Evolutionary conservation across 1,140 invertebrate genomes (phyloP).

Genomic region (Mesaphorura yosii): DNA sequence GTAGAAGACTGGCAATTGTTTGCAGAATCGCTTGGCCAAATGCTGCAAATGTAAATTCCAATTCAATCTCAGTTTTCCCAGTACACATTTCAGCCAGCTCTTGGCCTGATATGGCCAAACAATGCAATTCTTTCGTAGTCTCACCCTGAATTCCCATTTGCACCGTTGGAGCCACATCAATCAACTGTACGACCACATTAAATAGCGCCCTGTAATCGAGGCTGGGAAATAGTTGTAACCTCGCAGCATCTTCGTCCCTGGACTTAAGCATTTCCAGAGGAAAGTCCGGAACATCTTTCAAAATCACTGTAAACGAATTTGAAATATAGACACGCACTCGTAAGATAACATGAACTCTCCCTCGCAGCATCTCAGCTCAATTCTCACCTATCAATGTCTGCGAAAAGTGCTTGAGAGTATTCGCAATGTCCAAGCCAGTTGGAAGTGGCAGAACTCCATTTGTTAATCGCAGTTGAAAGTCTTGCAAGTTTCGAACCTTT

Average conservation of each 20-base stretch:
- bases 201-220: slow-evolving; percentile 90
- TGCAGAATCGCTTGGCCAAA: slow-evolving; percentile 84
- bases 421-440: slow-evolving; percentile 87
- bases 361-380: no score
- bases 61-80: no score
- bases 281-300: slow-evolving; percentile 87
- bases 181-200: slow-evolving; percentile 65
- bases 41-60: slow-evolving; percentile 46
- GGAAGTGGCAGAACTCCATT: slow-evolving; percentile 84
- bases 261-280: slow-evolving; percentile 79
- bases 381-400: slow-evolving; percentile 86
- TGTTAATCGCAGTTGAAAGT: slow-evolving; percentile 83
- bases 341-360: no score
- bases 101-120: no score
- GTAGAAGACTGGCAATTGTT: slow-evolving; percentile 79
- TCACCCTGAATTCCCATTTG: slow-evolving; percentile 70
- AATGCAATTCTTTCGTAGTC: no score
- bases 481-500: slow-evolving; percentile 91
- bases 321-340: no score
- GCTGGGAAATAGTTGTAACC: slow-evolving; percentile 83
- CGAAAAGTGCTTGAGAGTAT: slow-evolving; percentile 95
- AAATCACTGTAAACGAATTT: slow-evolving; percentile 56
- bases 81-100: no score
- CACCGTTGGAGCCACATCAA: slow-evolving; percentile 69
- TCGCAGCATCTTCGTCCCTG: slow-evolving; percentile 65